phyloP scores from a whole-genome alignment of 2,888 invertebrate species.

The Onchidella celtica region DNA sequence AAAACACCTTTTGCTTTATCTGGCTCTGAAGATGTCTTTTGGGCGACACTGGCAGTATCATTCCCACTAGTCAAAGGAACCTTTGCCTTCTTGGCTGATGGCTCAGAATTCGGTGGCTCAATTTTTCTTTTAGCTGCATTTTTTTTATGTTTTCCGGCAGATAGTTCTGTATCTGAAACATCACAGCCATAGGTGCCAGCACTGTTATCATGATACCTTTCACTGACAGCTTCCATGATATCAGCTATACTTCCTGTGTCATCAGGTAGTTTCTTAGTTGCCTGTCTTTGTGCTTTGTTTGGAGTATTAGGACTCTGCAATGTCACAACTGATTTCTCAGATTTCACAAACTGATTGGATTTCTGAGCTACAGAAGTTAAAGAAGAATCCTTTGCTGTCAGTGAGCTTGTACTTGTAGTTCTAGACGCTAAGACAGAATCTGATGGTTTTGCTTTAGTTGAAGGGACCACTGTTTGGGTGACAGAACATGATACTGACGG shows the following conservation, averaged over 20 bases:
- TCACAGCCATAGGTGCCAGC: neutral
- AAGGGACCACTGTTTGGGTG: neutral
- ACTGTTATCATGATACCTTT: neutral
- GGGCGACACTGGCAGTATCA: neutral
- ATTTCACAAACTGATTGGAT: neutral
- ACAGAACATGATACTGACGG: too few species aligned
- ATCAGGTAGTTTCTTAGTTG: neutral
- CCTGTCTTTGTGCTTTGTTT: neutral
- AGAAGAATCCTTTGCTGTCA: too few species aligned
- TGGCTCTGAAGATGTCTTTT: neutral
- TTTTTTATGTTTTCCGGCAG: neutral
- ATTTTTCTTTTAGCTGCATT: conserved; percentile 7
- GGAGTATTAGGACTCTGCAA: neutral
- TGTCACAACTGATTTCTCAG: too few species aligned
- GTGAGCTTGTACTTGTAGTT: neutral
- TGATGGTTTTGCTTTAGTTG: neutral
- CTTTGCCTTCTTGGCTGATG: conserved; percentile 3
- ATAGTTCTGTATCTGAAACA: conserved; percentile 25
- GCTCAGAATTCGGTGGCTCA: conserved; percentile 5
- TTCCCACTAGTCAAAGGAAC: neutral
- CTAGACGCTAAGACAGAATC: neutral
- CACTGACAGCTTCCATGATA: conserved; percentile 15
- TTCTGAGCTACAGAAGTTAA: neutral
- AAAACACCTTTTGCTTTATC: neutral
- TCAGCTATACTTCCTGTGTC: conserved; percentile 18